phyloP scores from a whole-genome alignment of 2,888 invertebrate genomes.

The Ommatoiulus sabulosus region DNA sequence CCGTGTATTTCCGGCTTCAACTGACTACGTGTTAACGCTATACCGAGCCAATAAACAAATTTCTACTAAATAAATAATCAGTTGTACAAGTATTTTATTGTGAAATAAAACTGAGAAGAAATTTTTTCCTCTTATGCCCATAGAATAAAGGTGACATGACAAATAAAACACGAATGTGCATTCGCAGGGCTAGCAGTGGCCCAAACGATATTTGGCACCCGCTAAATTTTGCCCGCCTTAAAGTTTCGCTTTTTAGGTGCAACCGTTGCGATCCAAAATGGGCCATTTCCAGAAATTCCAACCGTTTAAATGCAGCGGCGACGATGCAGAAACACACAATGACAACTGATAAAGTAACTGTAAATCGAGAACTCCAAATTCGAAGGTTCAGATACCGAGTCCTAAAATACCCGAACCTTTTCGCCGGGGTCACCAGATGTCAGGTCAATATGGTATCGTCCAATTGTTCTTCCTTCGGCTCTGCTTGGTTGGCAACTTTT shows the following conservation, averaged over 20 bases:
- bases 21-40: neutral
- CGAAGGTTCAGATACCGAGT: neutral
- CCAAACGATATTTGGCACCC: neutral
- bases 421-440: slow-evolving; percentile 65
- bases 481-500: slow-evolving; percentile 80
- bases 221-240: neutral
- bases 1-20: too few relatives aligned
- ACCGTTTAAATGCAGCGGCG: neutral
- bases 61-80: neutral
- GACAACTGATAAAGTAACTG: neutral
- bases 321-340: neutral
- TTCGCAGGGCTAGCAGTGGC: neutral
- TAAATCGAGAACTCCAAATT: neutral
- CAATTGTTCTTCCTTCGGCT: slow-evolving; percentile 90
- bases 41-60: neutral
- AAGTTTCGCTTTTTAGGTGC: neutral
- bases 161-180: neutral
- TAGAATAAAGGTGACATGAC: neutral
- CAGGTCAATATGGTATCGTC: slow-evolving; percentile 91
- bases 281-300: neutral
- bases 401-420: neutral
- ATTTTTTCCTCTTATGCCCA: neutral
- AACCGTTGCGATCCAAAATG: neutral
- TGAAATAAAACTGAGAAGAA: neutral
- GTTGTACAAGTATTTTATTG: neutral